A percentile compares a stretch with the other conserved stretches of the same genome.
Evolutionary conservation across 2,797 vertebrate genomes (phyloP).

Genomic region (Argyrosomus regius): DNA sequence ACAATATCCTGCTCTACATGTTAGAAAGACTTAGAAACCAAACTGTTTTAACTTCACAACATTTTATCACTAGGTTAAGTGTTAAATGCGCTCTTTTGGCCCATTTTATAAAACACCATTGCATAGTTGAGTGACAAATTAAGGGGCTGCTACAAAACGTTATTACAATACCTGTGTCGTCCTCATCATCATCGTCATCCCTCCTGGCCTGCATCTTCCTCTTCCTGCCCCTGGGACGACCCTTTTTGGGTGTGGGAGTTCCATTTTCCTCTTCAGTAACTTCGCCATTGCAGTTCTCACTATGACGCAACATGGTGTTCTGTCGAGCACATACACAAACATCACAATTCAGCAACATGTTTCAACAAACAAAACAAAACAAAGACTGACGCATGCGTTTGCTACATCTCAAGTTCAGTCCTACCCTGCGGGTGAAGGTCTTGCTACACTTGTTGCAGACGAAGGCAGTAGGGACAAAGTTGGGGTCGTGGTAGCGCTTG

Average conservation of each 20-base stretch:
- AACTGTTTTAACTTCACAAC: neutral
- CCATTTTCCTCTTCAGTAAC: slow-evolving; percentile 91
- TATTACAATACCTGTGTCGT: slow-evolving; percentile 70
- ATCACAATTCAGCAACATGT: neutral
- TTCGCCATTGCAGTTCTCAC: slow-evolving; percentile 92
- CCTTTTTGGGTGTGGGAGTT: slow-evolving; percentile 86
- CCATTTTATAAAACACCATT: neutral
- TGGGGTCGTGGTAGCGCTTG: slow-evolving; percentile 97
- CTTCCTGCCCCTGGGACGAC: slow-evolving; percentile 91
- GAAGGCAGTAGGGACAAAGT: slow-evolving; percentile 95
- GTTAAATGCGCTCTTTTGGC: neutral
- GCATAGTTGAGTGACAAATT: neutral
- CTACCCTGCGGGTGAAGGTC: slow-evolving; percentile 97
- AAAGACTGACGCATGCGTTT: rapidly evolving
- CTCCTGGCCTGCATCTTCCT: slow-evolving; percentile 96
- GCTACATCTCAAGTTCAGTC: neutral
- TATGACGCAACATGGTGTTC: slow-evolving; percentile 98
- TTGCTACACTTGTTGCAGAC: slow-evolving; percentile 96
- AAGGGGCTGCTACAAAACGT: neutral
- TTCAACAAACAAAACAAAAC: neutral
- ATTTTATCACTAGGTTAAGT: neutral
- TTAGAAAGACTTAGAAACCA: neutral
- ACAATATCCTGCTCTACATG: neutral
- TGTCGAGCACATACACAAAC: slow-evolving; percentile 58
- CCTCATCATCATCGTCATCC: slow-evolving; percentile 84